A percentile compares a stretch with the other conserved stretches of the same genome.
phyloP scores from a whole-genome alignment of 2,797 vertebrate genomes.

The Anableps anableps region DNA sequence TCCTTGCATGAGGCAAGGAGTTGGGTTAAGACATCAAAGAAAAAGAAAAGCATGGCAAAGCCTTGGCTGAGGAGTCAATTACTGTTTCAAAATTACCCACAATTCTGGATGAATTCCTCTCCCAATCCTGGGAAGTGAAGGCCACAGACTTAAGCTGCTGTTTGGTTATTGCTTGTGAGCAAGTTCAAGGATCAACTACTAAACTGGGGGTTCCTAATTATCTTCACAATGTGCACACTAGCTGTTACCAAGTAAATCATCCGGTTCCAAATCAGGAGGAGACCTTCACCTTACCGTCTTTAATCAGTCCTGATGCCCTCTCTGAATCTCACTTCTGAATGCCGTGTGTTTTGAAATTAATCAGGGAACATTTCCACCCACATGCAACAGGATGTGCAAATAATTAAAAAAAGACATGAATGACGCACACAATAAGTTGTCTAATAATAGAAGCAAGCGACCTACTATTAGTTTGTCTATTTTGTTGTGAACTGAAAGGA shows the following conservation, averaged over 20 bases:
- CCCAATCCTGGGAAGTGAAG: constrained; percentile 23
- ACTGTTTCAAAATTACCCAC: constrained; percentile 31
- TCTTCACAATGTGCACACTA: constrained; percentile 21
- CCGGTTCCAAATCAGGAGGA: constrained; percentile 27
- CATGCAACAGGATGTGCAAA: constrained; percentile 64
- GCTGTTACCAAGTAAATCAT: constrained; percentile 35
- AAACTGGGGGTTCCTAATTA: constrained; percentile 18
- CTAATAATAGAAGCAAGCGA: constrained; percentile 63
- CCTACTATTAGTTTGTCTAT: constrained; percentile 36
- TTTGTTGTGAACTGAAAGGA: constrained; percentile 49
- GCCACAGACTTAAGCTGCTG: constrained; percentile 46
- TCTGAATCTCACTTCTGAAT: constrained; percentile 24
- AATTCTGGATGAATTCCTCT: constrained; percentile 45
- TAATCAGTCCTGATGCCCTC: constrained; percentile 36
- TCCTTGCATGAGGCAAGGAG: constrained; percentile 32
- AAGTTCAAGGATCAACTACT: constrained; percentile 50
- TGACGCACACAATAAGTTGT: constrained; percentile 24
- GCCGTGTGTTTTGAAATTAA: constrained; percentile 71
- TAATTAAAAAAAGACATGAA: constrained; percentile 42
- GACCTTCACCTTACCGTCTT: constrained; percentile 18
- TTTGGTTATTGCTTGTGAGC: constrained; percentile 56
- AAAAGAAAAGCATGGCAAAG: constrained; percentile 20
- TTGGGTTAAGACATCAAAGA: constrained; percentile 51
- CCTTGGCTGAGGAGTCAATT: constrained; percentile 15
- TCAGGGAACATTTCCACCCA: constrained; percentile 65